A percentile compares a stretch with the other conserved stretches of the same genome.
Evolutionary conservation across 2,888 invertebrate species (phyloP).

Genomic region (Neoascia interrupta): DNA sequence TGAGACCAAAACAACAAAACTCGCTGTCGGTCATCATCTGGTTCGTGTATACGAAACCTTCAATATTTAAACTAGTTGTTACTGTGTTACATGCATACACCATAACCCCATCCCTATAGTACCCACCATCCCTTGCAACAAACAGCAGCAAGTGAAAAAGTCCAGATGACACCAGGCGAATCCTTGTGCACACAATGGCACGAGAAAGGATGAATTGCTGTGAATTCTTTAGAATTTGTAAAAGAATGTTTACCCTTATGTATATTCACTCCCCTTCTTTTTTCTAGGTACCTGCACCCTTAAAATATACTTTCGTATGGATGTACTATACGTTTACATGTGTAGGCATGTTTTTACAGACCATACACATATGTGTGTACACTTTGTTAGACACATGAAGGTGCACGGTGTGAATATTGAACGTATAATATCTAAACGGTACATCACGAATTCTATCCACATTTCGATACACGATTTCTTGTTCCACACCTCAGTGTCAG

Average conservation of each 20-base stretch:
- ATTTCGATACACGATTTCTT: conserved; percentile 60
- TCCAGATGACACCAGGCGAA: background rate
- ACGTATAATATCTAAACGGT: conserved; percentile 28
- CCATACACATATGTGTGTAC: too few species aligned
- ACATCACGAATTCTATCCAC: conserved; percentile 59
- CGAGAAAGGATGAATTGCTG: conserved; percentile 6
- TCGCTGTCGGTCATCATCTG: conserved; percentile 51
- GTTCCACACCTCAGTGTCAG: conserved; percentile 59
- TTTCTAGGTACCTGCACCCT: too few species aligned
- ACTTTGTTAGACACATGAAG: too few species aligned
- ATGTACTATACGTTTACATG: too few species aligned
- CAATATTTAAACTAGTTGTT: conserved; percentile 39
- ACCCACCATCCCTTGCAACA: conserved; percentile 9
- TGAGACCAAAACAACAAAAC: background rate
- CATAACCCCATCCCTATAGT: background rate
- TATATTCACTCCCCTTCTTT: background rate
- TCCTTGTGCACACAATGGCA: conserved; percentile 37
- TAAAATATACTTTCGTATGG: too few species aligned
- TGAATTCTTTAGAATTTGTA: conserved; percentile 6
- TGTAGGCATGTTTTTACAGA: too few species aligned
- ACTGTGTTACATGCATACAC: background rate
- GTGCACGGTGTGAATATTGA: conserved; percentile 54
- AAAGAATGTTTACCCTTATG: background rate
- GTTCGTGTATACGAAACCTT: conserved; percentile 9
- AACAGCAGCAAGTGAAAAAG: background rate